Evolutionary conservation across 2,888 invertebrate genomes (phyloP), one percentile per base, ranked within the genome.

Genomic region (Epinotia brunnichana): DNA sequence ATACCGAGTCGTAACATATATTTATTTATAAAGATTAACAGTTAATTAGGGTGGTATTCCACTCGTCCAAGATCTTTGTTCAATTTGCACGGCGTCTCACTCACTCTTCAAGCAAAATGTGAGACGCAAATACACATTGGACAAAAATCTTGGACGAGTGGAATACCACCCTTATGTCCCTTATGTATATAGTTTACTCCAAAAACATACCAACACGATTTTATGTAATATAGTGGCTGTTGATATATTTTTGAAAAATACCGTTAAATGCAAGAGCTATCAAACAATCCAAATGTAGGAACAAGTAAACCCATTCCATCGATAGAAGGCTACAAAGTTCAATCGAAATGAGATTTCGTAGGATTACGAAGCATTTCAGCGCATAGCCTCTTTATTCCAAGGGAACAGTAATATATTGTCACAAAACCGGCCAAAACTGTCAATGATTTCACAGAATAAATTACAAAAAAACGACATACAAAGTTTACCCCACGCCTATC

Each of bases 401-500:
- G 76, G 77, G 77, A 77, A 76, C 74, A 70, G 76, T 44, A 39
- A 60, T 56, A 66, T 62, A 78, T 76, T 77, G 73, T 78, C 77
- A 81, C 76, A 80, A 76, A 80, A 82, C 79, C 54, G 59, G 66
- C 59, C 64, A 66, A 67, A 67, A 71, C 66, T 61, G 67, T 68
- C 60, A 63, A 53, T 70, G 67, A 70, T 70, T 71, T 70, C 51
- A 68, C 48, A 35, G 57, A 71, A 74, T 68, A 71, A 59, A 70
- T 68, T 64, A 68, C 78, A 77, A 77, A 80, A 77, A 54, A 77
- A 77, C 79, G 54, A 77, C 78, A 77, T 71, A 76, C 77, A 79
- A 80, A 81, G 77, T 70, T 80, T 79, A 79, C 79, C 75, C 69
- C 75, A 78, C 68, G 73, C 76, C 74, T 75, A 76, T 76, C 81